phyloP scores from a whole-genome alignment of 2,797 vertebrate genomes.

The Molossus alvarezi region DNA sequence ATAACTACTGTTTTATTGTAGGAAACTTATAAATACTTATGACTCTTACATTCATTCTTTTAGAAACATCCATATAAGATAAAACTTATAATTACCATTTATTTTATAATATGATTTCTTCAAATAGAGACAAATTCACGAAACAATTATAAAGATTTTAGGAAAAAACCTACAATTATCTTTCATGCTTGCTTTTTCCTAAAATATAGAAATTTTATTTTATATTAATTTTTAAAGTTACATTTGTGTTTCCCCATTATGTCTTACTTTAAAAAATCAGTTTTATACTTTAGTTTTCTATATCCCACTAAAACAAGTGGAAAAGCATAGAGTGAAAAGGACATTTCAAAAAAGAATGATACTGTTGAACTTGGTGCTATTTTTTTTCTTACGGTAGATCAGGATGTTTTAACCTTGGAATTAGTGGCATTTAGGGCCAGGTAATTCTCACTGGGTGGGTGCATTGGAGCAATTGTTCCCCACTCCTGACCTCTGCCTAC shows the following conservation, averaged over 20 bases:
- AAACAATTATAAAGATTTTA: not conserved
- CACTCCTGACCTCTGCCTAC: not conserved
- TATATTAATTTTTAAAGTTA: not conserved
- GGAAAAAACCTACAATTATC: not conserved
- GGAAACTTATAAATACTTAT: not conserved
- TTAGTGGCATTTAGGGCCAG: not conserved
- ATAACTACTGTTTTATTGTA: not conserved
- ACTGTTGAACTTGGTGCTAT: not conserved
- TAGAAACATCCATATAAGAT: not conserved
- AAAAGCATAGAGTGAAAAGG: not conserved
- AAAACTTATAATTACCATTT: not conserved
- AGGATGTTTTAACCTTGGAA: not conserved
- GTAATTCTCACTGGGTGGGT: not conserved
- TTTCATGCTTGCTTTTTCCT: not conserved
- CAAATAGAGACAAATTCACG: not conserved
- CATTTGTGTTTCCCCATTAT: not conserved
- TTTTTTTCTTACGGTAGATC: not conserved
- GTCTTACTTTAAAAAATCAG: constrained; percentile 1
- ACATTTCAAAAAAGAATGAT: not conserved
- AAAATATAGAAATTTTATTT: not conserved
- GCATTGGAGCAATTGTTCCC: not conserved
- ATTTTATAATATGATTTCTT: not conserved
- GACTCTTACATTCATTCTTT: not conserved
- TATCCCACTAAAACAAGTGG: not conserved
- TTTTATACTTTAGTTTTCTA: not conserved